Conservation (phyloP, 2,797 vertebrate genomes). For the Thaleichthys pacificus region DNA sequence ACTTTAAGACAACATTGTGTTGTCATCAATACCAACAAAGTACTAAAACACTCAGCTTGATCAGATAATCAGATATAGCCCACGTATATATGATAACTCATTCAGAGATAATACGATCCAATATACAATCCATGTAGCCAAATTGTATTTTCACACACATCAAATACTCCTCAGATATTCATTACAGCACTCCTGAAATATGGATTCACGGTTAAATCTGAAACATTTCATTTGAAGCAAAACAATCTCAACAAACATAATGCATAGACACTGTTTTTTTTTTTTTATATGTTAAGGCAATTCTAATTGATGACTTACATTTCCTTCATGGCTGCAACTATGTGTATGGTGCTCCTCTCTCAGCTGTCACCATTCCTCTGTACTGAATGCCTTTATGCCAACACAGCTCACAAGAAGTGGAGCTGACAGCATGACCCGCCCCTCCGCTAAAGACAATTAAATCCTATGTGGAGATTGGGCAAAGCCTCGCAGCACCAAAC, state of each 20-base stretch:
- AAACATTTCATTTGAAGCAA: not conserved
- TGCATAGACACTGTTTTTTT: not conserved
- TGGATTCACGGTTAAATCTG: not conserved
- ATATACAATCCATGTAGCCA: not conserved
- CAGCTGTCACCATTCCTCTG: conserved; percentile 79
- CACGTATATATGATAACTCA: not conserved
- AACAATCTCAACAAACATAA: not conserved
- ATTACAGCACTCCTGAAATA: not conserved
- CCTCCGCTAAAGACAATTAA: conserved; percentile 75
- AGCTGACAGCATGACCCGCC: conserved; percentile 68
- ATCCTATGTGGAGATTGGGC: conserved; percentile 71
- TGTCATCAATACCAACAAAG: not conserved
- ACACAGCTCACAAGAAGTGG: conserved; percentile 63
- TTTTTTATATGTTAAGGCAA: conserved; percentile 35
- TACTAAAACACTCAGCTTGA: conserved; percentile 1
- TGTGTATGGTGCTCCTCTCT: conserved; percentile 63
- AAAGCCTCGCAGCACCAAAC: conserved; percentile 51
- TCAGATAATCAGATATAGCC: no score
- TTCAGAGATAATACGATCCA: not conserved
- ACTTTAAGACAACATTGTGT: not conserved
- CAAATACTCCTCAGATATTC: not conserved
- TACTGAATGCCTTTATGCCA: conserved; percentile 69
- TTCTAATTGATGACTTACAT: conserved; percentile 68
- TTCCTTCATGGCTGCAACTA: conserved; percentile 74
- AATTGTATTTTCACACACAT: not conserved